Evolutionary conservation across 2,888 invertebrate genomes (phyloP).

Genomic region (Ennomos fuscantarius): DNA sequence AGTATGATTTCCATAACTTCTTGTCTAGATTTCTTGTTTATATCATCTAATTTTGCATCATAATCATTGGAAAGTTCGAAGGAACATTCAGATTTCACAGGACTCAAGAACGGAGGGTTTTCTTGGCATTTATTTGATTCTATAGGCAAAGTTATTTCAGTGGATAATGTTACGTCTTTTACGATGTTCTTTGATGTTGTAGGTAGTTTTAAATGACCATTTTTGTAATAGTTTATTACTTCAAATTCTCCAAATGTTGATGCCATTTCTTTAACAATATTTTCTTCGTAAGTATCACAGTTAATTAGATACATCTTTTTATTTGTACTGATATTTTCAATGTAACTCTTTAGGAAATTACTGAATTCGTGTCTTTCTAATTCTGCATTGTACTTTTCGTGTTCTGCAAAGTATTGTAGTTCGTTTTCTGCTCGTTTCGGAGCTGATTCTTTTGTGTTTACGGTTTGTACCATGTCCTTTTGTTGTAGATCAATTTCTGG

Average conservation of each 20-base stretch:
- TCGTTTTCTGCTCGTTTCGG: slow-evolving; percentile 42
- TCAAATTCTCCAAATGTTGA: slow-evolving; percentile 62
- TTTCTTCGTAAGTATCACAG: slow-evolving; percentile 72
- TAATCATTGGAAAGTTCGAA: slow-evolving; percentile 77
- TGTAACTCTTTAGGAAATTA: slow-evolving; percentile 59
- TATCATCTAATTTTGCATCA: slow-evolving; percentile 74
- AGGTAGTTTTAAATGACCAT: slow-evolving; percentile 65
- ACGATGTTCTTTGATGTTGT: slow-evolving; percentile 59
- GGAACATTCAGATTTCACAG: slow-evolving; percentile 76
- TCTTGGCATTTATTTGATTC: slow-evolving; percentile 47
- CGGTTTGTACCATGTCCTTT: slow-evolving; percentile 19
- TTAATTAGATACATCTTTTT: slow-evolving; percentile 71
- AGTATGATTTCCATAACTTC: slow-evolving; percentile 83
- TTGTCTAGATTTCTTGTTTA: slow-evolving; percentile 74
- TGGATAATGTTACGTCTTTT: slow-evolving; percentile 61
- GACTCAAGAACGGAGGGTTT: slow-evolving; percentile 61
- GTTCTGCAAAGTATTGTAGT: slow-evolving; percentile 65
- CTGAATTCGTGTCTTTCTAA: slow-evolving; percentile 61
- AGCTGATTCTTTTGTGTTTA: slow-evolving; percentile 14
- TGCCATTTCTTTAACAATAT: slow-evolving; percentile 63
- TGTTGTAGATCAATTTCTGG: slow-evolving; percentile 20
- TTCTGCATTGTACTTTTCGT: slow-evolving; percentile 69
- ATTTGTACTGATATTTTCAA: slow-evolving; percentile 41
- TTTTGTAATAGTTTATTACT: slow-evolving; percentile 70
- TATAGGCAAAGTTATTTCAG: slow-evolving; percentile 66